phyloP scores from a whole-genome alignment of 2,797 vertebrate genomes.

The Ptychobarbus kaznakovi region DNA sequence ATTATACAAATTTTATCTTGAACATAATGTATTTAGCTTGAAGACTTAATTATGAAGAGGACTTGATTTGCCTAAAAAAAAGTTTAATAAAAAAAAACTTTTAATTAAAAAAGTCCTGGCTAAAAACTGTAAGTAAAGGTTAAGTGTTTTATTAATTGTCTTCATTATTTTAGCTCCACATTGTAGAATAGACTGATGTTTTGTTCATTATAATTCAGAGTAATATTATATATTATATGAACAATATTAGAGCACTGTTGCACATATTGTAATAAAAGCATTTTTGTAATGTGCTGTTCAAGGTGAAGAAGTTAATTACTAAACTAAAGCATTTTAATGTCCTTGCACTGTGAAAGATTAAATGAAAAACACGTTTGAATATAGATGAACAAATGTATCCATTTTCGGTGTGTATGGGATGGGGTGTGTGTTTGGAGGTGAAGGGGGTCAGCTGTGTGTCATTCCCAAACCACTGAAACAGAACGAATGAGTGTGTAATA shows the following conservation, averaged over 20 bases:
- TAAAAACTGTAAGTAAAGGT: background rate
- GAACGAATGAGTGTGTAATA: slow-evolving; percentile 76
- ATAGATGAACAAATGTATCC: background rate
- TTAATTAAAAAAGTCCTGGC: background rate
- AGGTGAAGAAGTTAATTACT: background rate
- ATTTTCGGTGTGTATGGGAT: slow-evolving; percentile 12
- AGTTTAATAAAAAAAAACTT: background rate
- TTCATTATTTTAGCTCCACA: background rate
- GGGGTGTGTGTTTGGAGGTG: slow-evolving; percentile 38
- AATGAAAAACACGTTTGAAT: slow-evolving; percentile 16
- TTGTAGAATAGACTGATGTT: background rate
- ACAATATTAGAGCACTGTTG: background rate
- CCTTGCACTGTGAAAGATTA: slow-evolving; percentile 1
- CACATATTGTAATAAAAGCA: background rate
- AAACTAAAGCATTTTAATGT: background rate
- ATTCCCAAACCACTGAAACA: slow-evolving; percentile 64
- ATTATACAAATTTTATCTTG: background rate
- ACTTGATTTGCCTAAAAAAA: background rate
- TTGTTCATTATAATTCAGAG: background rate
- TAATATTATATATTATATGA: background rate
- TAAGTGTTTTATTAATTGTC: background rate
- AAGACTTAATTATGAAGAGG: background rate
- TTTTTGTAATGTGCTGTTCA: background rate
- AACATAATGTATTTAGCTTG: background rate
- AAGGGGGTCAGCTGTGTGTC: slow-evolving; percentile 66